These are phyloP conservation scores for Murina feae DNA, from an alignment of 2,113 vertebrate species.

Conservation along the genomic window DNA sequence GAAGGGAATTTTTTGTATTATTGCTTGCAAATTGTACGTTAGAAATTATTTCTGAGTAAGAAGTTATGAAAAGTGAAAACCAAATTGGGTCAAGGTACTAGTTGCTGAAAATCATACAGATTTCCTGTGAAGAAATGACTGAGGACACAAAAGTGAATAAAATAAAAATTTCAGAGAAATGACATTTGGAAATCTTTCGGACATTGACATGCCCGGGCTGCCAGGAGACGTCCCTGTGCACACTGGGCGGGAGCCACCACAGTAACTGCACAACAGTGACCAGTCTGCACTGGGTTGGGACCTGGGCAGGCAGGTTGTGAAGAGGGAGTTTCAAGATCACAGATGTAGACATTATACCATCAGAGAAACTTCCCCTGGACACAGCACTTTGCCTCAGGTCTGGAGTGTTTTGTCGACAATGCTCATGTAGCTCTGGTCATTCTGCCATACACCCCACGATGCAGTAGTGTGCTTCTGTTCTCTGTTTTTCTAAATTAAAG, in stretches of 20 bases:
- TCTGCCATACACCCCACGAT: background rate
- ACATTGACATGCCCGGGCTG: background rate
- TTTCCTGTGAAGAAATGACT: background rate
- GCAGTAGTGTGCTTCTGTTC: background rate
- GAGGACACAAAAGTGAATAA: background rate
- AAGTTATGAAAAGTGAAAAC: background rate
- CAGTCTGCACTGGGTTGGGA: background rate
- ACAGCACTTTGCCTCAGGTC: background rate
- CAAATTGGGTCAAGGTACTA: background rate
- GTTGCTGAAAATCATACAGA: background rate
- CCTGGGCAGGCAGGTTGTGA: background rate
- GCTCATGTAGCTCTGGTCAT: background rate
- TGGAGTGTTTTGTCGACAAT: no score
- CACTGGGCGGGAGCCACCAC: fast-evolving
- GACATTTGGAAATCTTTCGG: background rate
- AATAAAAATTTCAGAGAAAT: background rate
- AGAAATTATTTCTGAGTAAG: background rate
- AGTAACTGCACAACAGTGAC: background rate
- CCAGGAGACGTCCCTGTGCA: background rate
- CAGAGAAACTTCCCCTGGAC: no score
- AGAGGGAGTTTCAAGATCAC: background rate
- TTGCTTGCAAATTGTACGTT: background rate
- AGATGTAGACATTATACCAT: no score
- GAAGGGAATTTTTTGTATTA: background rate
- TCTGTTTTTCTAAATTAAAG: conserved; percentile 7